Conservation (phyloP, 2,113 vertebrate genomes). For the Chamaetylas fuelleborni region DNA sequence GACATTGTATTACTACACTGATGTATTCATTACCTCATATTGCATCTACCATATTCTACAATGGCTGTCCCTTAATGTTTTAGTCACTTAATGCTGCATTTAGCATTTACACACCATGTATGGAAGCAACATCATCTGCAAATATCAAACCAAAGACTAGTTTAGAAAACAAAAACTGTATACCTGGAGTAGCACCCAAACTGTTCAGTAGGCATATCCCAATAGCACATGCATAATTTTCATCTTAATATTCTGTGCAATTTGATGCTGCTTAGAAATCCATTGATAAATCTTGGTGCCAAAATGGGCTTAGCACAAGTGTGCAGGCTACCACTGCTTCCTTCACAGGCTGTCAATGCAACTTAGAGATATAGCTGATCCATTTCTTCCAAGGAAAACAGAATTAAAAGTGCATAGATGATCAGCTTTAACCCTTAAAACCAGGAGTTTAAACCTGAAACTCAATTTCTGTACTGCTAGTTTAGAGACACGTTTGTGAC, state of each 20-base stretch:
- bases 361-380: rapidly evolving
- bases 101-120: rapidly evolving
- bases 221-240: background rate
- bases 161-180: background rate
- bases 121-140: background rate
- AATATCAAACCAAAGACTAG: background rate
- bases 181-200: background rate
- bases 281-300: background rate
- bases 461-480: background rate
- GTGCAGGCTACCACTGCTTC: background rate
- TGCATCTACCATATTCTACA: background rate
- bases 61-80: background rate
- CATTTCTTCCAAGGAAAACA: background rate
- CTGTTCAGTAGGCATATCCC: background rate
- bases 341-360: background rate
- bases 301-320: background rate
- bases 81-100: background rate
- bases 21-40: background rate
- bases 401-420: background rate
- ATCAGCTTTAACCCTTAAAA: background rate
- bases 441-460: background rate
- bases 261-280: background rate
- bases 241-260: background rate
- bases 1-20: background rate
- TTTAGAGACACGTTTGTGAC: background rate